These are phyloP conservation scores for Maccullochella peelii DNA, from an alignment of 2,113 vertebrate genomes.

Conservation along the genomic window DNA sequence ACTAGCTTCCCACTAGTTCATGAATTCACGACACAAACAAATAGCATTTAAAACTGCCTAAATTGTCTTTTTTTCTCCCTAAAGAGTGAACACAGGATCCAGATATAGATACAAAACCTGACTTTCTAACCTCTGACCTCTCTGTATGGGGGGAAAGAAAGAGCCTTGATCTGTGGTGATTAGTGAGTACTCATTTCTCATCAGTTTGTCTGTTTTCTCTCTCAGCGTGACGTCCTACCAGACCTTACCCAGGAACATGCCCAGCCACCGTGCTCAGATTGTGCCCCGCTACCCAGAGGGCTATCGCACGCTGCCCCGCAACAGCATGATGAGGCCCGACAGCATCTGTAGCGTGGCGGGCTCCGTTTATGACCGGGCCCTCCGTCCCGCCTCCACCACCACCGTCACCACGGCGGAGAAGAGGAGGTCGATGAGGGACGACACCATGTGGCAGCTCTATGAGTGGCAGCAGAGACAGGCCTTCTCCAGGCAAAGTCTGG, in stretches of 20 bases:
- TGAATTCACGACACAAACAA: neutral
- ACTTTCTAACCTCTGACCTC: neutral
- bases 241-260: constrained; percentile 97
- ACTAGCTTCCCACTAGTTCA: neutral
- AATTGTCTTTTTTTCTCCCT: neutral
- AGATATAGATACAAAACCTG: neutral
- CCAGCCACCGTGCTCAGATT: constrained; percentile 90
- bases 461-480: constrained; percentile 98
- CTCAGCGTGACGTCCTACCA: constrained; percentile 92
- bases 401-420: constrained; percentile 79
- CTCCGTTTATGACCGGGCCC: constrained; percentile 79
- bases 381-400: constrained; percentile 53
- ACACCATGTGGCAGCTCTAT: constrained; percentile 97
- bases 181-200: neutral
- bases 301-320: constrained; percentile 93
- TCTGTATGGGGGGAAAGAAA: neutral
- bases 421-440: constrained; percentile 89
- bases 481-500: constrained; percentile 86
- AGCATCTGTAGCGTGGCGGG: constrained; percentile 87
- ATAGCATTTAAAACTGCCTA: too few species aligned
- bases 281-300: constrained; percentile 91
- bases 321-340: constrained; percentile 89
- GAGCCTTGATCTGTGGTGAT: neutral
- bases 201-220: constrained; percentile 23
- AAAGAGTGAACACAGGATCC: neutral